Conservation (phyloP, 2,888 invertebrate species). For the Acleris sparsana region DNA sequence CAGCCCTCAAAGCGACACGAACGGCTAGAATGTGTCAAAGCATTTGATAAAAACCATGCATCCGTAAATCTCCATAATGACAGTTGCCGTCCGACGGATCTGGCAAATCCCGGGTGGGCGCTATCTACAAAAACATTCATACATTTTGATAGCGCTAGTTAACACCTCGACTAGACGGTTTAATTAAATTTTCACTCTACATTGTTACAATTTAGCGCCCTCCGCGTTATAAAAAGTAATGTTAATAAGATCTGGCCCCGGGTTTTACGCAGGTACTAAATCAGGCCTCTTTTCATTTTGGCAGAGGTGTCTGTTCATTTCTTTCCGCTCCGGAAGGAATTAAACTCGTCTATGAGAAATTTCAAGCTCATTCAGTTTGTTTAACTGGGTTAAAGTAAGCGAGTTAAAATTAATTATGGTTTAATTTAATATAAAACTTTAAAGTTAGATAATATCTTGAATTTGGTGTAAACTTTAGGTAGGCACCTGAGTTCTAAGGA, state of each 20-base stretch:
- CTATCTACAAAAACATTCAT: constrained; percentile 50
- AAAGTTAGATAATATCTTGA: constrained; percentile 10
- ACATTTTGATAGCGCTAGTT: constrained; percentile 70
- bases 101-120: constrained; percentile 42
- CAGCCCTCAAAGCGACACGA: background rate
- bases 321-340: constrained; percentile 68
- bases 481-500: constrained; percentile 1
- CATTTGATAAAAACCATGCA: constrained; percentile 27
- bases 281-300: constrained; percentile 78
- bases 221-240: constrained; percentile 80
- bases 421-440: constrained; percentile 20
- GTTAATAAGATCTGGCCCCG: constrained; percentile 77
- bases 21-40: constrained; percentile 2
- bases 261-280: constrained; percentile 75
- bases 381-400: constrained; percentile 24
- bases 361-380: constrained; percentile 51
- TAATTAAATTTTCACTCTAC: constrained; percentile 78
- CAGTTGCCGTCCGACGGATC: constrained; percentile 22
- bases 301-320: constrained; percentile 77
- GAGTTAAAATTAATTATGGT: constrained; percentile 24
- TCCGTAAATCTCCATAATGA: constrained; percentile 25
- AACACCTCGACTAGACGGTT: constrained; percentile 73
- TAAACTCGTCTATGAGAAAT: constrained; percentile 74
- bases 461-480: constrained; percentile 7
- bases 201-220: constrained; percentile 77